These are phyloP conservation scores for Pseudoatta argentina DNA, from an alignment of 1,140 invertebrate species.

Conservation along the genomic window DNA sequence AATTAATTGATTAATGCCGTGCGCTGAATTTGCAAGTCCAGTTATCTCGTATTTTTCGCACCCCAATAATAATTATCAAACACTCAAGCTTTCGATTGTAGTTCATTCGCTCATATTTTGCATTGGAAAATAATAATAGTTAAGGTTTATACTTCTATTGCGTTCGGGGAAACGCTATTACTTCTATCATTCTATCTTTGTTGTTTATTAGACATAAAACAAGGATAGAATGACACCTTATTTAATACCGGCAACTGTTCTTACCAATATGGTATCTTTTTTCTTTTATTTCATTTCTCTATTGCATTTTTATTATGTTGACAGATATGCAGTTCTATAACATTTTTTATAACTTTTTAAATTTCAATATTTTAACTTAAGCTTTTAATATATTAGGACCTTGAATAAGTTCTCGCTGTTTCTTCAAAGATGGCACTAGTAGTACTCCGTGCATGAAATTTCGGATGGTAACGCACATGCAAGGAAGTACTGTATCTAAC, in stretches of 20 bases:
- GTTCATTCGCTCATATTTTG: not conserved
- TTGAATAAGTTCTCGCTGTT: too few species aligned
- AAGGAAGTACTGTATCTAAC: too few species aligned
- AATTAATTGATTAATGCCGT: conserved; percentile 75
- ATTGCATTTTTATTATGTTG: conserved; percentile 14
- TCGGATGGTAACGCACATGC: too few species aligned
- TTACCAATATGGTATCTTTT: not conserved
- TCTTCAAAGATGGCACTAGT: too few species aligned
- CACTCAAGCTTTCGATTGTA: conserved; percentile 17
- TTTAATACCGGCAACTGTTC: not conserved
- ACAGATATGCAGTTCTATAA: not conserved
- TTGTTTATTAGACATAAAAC: too few species aligned
- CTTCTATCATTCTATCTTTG: too few species aligned
- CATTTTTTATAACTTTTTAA: not conserved
- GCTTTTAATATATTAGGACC: not conserved
- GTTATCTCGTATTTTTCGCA: conserved; percentile 47
- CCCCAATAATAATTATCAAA: conserved; percentile 45
- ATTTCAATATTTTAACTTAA: not conserved
- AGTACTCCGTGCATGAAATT: too few species aligned
- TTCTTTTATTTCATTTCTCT: not conserved
- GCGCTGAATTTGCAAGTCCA: conserved; percentile 71
- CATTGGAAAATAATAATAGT: not conserved
- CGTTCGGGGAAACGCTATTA: too few species aligned
- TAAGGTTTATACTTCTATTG: not conserved
- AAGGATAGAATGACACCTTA: too few species aligned